Percentiles rank a stretch among this genome's conserved stretches.
phyloP scores from a whole-genome alignment of 2,113 vertebrate species.

The Ornithorhynchus anatinus region DNA sequence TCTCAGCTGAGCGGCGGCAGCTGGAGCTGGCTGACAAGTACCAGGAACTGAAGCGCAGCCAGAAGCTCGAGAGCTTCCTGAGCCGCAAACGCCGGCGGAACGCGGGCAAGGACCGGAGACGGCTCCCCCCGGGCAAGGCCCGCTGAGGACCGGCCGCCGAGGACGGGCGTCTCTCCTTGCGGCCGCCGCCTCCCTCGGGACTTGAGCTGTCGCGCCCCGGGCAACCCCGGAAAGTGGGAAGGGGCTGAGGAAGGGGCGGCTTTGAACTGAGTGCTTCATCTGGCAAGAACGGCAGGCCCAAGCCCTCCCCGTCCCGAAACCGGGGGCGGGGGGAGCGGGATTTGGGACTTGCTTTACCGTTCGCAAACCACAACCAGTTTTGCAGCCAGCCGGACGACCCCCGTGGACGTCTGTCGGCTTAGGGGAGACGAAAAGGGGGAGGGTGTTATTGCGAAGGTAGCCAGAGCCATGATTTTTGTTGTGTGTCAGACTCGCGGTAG shows the following conservation, averaged over 20 bases:
- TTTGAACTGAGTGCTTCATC: neutral
- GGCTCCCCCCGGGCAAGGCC: conserved; percentile 75
- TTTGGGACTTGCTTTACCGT: no score
- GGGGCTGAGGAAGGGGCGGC: neutral
- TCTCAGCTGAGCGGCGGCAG: conserved; percentile 84
- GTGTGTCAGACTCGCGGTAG: no score
- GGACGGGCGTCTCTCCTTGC: neutral
- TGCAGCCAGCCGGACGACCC: no score
- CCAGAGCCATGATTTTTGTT: no score
- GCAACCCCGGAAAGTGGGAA: neutral
- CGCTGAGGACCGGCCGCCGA: conserved; percentile 20
- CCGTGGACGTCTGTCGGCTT: neutral
- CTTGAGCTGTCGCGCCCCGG: no score
- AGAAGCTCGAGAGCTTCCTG: conserved; percentile 91
- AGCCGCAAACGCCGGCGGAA: conserved; percentile 93
- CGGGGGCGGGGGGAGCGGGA: no score
- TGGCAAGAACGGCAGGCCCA: no score
- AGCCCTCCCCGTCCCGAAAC: no score
- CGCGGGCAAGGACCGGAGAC: conserved; percentile 85
- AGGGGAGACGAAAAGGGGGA: neutral
- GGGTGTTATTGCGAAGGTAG: no score
- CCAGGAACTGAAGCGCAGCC: conserved; percentile 85
- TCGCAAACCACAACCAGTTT: no score
- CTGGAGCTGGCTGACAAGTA: conserved; percentile 88
- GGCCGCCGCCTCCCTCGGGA: neutral